Percentiles rank a stretch among this genome's conserved stretches.
These are phyloP conservation scores for Protula sp. DNA, from an alignment of 2,888 invertebrate species.

Conservation along the genomic window DNA sequence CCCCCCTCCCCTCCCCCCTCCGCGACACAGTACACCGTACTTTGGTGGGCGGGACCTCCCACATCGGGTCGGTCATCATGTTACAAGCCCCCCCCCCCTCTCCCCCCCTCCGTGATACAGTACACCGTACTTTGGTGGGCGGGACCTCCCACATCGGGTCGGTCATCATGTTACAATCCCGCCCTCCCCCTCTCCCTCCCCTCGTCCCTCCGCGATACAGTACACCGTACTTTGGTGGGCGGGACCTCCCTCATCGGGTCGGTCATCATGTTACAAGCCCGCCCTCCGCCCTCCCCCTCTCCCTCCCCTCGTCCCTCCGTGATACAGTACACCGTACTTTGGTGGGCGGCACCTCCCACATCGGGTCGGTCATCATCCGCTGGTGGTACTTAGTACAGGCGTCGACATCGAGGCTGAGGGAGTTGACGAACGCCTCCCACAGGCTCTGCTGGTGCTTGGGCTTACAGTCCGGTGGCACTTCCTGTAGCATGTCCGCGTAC, in stretches of 20 bases:
- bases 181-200: too few relatives aligned
- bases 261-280: conserved; percentile 30
- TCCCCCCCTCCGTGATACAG: too few relatives aligned
- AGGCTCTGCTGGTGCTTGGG: not conserved
- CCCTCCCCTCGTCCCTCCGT: too few relatives aligned
- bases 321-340: too few relatives aligned
- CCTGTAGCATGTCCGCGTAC: not conserved
- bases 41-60: conserved; percentile 36
- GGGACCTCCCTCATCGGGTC: conserved; percentile 35
- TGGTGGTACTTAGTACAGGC: conserved; percentile 34
- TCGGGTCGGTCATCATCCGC: conserved; percentile 31
- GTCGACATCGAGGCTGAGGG: conserved; percentile 27
- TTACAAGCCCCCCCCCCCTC: too few relatives aligned
- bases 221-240: conserved; percentile 39
- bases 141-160: conserved; percentile 35
- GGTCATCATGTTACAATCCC: conserved; percentile 30
- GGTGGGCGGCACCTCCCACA: conserved; percentile 35
- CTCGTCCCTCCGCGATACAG: too few relatives aligned
- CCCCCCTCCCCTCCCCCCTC: too few relatives aligned
- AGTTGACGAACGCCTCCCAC: conserved; percentile 11
- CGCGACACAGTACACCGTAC: too few relatives aligned
- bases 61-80: conserved; percentile 32
- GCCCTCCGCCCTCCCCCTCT: too few relatives aligned
- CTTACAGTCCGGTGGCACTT: conserved; percentile 1
- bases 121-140: conserved; percentile 38